Evolutionary conservation across 2,888 invertebrate genomes (phyloP), one percentile per base, ranked within the genome.

Genomic region (Caenorhabditis imperialis): DNA sequence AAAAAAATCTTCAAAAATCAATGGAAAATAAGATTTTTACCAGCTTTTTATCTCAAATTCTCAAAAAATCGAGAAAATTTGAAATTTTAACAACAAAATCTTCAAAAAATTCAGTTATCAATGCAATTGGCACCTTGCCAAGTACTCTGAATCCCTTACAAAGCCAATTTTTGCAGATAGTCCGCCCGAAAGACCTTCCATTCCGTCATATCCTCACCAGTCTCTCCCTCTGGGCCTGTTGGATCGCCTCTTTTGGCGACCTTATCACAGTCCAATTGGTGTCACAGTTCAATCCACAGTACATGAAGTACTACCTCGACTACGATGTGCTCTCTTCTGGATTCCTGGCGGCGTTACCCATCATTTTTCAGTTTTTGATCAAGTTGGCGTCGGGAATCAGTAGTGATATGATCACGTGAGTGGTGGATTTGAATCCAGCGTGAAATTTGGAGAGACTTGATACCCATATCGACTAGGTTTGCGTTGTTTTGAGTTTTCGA

Each of bases 221-320:
- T 22, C 47, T 75, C 1, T 61, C 71, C 0, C 69, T 79, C 20
- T 77, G 75, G 79, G 77, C 75, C 0, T 75, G 75, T 14, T 79
- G 79, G 79, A 74, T 77, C 6, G 77, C 79, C 4, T 70, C 77
- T 16, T 77, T 79, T 20, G 79, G 77, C 0, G 79, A 79, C 44
- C 33, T 79, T 53, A 63, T 79, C 27, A 70, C 79, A 6, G 77
- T 79, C 16, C 77, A 79, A 42, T 45, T 79, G 12, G 77, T 79
- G 1, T 62, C 62, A 14, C 75, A 77, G 74, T 79, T 77, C 62
- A 79, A 77, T 42, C 79, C 79, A 7, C 79, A 79, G 27, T 79
- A 79, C 30, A 77, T 79, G 77, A 79, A 79, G 25, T 63, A 79
- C 37, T 79, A 79, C 55, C 33, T 79, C 22, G 18, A 79, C 47